Percentiles rank a stretch among this genome's conserved stretches.
Evolutionary conservation across 2,888 invertebrate genomes (phyloP).

Genomic region (Branchellion lobata): DNA sequence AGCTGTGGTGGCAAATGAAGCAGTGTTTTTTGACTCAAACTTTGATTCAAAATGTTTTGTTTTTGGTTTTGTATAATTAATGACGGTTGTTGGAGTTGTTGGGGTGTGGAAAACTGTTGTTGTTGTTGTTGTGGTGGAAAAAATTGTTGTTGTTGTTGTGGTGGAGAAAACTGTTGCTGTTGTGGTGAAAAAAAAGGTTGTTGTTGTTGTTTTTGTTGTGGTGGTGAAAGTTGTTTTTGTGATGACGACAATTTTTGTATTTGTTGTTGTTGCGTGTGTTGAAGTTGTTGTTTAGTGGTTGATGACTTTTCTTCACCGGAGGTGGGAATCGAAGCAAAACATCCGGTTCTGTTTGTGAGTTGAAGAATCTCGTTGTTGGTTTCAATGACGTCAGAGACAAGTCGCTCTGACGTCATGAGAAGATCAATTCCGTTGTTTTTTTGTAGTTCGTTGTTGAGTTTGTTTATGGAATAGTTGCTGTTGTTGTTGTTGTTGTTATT

Average conservation of each 20-base stretch:
- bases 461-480: not conserved
- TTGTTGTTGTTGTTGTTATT: not conserved
- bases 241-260: not conserved
- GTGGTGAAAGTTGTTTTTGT: not conserved
- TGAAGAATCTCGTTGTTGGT: slow-evolving; percentile 22
- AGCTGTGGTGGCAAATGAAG: too few relatives aligned
- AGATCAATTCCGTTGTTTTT: not conserved
- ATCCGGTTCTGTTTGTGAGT: slow-evolving; percentile 20
- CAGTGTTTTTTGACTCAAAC: too few relatives aligned
- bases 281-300: not conserved
- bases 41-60: too few relatives aligned
- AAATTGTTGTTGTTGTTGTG: not conserved
- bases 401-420: not conserved
- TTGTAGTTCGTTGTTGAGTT: not conserved
- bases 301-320: not conserved
- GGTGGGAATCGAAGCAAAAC: slow-evolving; percentile 31
- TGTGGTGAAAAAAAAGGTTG: not conserved
- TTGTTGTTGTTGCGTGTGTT: not conserved
- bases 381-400: not conserved
- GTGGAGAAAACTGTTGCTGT: not conserved
- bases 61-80: too few relatives aligned
- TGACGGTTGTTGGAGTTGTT: not conserved
- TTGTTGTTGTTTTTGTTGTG: not conserved
- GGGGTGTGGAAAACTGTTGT: slow-evolving; percentile 15
- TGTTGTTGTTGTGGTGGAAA: not conserved